Percentiles rank a stretch among this genome's conserved stretches.
phyloP scores from a whole-genome alignment of 2,797 vertebrate species.

The Nothura maculosa region DNA sequence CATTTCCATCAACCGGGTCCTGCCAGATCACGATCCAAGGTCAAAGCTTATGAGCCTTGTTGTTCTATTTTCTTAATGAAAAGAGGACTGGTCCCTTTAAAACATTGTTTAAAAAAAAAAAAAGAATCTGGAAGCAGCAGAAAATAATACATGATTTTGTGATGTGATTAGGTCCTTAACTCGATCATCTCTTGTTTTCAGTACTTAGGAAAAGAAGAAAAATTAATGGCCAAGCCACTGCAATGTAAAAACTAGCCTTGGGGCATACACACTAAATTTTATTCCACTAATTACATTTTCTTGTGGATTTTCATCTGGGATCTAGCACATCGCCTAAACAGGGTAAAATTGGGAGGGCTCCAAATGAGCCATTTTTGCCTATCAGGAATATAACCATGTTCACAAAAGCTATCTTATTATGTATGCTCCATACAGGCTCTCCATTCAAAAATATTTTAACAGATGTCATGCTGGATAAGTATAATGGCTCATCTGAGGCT shows the following conservation, averaged over 20 bases:
- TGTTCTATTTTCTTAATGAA: neutral
- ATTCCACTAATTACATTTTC: constrained; percentile 64
- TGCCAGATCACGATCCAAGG: neutral
- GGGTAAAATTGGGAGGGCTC: constrained; percentile 23
- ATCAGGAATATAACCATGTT: constrained; percentile 40
- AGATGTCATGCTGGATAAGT: constrained; percentile 62
- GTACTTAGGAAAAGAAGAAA: neutral
- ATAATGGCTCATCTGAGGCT: constrained; percentile 58
- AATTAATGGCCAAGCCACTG: constrained; percentile 31
- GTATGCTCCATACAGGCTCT: constrained; percentile 24
- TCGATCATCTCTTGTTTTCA: constrained; percentile 45
- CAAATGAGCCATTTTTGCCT: constrained; percentile 50
- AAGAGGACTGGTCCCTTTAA: constrained; percentile 14
- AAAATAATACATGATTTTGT: constrained; percentile 20
- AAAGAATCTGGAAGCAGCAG: neutral
- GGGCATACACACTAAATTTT: constrained; percentile 54
- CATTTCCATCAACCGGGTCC: neutral
- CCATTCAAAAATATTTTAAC: constrained; percentile 70
- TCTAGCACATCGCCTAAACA: constrained; percentile 33
- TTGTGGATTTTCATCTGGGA: constrained; percentile 49
- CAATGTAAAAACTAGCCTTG: constrained; percentile 1
- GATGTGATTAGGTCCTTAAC: constrained; percentile 21
- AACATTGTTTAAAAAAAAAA: neutral
- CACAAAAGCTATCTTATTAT: constrained; percentile 40
- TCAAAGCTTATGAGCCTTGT: neutral